Evolutionary conservation across 2,797 vertebrate species (phyloP), one percentile per base, ranked within the genome.

Genomic region (Rhinogobio ventralis): DNA sequence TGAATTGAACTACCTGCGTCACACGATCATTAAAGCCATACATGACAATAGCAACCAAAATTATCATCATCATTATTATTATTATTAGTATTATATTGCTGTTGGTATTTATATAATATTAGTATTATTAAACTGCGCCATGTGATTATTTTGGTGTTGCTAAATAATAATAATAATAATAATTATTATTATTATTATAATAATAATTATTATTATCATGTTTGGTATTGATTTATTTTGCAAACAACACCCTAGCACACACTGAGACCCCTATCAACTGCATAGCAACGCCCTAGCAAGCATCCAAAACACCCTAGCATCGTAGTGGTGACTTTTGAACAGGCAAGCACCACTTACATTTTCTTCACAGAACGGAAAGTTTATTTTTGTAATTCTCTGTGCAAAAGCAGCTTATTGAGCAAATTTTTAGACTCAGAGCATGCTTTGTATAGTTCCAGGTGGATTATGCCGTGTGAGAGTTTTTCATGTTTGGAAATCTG

Each of bases 331-430:
- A 49, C 17, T 51, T 73, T 28, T 25, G 17, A 28, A 51, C 4
- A 49, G n/a, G n/a, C 30, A 67, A 51, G 13, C 4, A n/a, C 23
- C 7, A 19, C 45, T 33, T 23, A 15, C 1, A 25, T 69, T 42
- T 53, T 69, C 23, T 39, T 55, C 30, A 39, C 23, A 69, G 64
- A 39, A 39, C 14, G 17, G 19, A 30, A 11, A 9, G 7, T 33
- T 64, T n/a, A 17, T 62, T 82, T 82, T 73, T 17, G 42, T 60
- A 5, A 13, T 82, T 51, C 13, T 73, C 68, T 82, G 5, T 28
- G 13, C 46, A 36, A 66, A 49, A 74, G 46, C 71, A 82, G 81
- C 15, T 28, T 51, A 28, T 66, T 51, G 57, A 39, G 14, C 1
- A 2, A 30, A 82, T 39, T 28, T 64, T 64, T 30, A n/a, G 36